Percentiles rank a stretch among this genome's conserved stretches.
Conservation (phyloP, 2,113 vertebrate genomes). For the Passerina amoena region DNA sequence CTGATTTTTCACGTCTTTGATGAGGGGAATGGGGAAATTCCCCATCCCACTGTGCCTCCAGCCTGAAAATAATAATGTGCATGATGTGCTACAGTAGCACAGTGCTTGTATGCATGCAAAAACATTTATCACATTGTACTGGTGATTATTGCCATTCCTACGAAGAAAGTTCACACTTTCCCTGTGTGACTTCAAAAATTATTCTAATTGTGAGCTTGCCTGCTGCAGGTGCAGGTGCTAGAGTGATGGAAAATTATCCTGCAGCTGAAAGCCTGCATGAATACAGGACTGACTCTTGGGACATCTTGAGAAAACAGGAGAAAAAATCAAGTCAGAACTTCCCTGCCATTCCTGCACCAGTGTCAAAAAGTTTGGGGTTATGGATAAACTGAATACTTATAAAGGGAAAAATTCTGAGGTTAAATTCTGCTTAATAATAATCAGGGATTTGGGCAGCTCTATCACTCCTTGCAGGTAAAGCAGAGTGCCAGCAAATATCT, state of each 20-base stretch:
- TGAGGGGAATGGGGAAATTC: accelerated
- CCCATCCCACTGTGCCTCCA: background rate
- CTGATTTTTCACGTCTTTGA: background rate
- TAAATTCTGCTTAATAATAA: background rate
- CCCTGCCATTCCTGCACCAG: accelerated
- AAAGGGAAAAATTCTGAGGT: background rate
- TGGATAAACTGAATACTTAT: background rate
- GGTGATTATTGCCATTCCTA: background rate
- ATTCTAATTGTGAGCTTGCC: background rate
- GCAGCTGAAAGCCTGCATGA: background rate
- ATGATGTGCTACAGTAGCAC: background rate
- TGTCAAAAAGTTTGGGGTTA: background rate
- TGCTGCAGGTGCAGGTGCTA: background rate
- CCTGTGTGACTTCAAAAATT: background rate
- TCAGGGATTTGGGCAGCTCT: background rate
- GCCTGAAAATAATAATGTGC: background rate
- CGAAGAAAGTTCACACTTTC: accelerated
- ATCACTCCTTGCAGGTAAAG: background rate
- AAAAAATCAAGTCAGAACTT: background rate
- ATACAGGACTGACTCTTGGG: background rate
- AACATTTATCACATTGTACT: background rate
- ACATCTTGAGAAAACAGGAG: background rate
- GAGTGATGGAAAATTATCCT: background rate
- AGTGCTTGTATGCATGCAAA: background rate
- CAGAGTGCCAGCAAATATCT: background rate